A percentile compares a stretch with the other conserved stretches of the same genome.
Conservation (phyloP, 37 sponge, comb jelly and placozoan genomes). For the Dysidea cf. avara region DNA sequence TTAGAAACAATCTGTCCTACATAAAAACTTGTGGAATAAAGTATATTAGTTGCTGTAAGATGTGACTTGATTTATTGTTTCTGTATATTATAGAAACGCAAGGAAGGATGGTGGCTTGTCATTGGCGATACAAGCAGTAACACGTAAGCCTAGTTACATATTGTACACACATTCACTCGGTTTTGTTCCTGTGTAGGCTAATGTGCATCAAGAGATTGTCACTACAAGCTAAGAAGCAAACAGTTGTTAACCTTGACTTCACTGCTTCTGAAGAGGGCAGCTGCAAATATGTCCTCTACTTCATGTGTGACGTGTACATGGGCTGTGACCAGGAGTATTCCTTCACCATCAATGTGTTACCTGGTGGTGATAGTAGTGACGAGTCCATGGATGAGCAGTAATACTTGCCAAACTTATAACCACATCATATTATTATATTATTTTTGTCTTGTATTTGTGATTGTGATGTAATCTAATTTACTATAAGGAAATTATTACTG, state of each 20-base stretch:
- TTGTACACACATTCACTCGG: no score
- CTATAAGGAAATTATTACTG: no score
- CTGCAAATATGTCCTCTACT: constrained; percentile 90
- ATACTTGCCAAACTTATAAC: no score
- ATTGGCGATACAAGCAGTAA: constrained; percentile 92
- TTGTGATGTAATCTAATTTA: no score
- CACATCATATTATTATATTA: no score
- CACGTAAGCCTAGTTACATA: constrained; percentile 51
- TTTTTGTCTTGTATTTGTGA: no score
- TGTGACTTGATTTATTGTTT: background rate
- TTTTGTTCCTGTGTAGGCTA: constrained; percentile 38
- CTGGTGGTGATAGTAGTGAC: background rate
- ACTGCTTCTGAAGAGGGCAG: constrained; percentile 74
- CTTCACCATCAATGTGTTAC: constrained; percentile 65
- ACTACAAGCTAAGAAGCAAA: constrained; percentile 80
- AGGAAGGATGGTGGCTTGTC: constrained; percentile 99
- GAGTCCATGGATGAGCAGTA: background rate
- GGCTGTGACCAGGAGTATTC: constrained; percentile 98
- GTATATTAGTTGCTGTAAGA: no score
- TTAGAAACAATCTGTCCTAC: background rate
- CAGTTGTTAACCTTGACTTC: constrained; percentile 88
- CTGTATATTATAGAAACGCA: constrained; percentile 77
- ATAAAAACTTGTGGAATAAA: no score
- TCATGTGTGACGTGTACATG: constrained; percentile 99
- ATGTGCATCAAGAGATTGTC: constrained; percentile 93